phyloP scores from a whole-genome alignment of 2,113 vertebrate species.

The Anarrhichthys ocellatus region DNA sequence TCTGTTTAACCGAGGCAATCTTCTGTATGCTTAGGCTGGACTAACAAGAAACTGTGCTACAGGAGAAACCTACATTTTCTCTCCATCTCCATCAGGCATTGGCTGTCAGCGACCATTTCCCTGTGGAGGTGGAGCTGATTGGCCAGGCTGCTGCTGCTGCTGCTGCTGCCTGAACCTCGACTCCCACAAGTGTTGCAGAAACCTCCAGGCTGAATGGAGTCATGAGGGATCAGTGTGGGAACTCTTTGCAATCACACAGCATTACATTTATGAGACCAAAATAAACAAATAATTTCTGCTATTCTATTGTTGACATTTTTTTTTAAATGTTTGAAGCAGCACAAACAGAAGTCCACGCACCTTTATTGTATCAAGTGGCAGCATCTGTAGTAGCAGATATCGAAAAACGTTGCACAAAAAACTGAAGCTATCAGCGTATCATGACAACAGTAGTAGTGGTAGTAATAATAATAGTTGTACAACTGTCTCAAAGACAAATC shows the following conservation, averaged over 20 bases:
- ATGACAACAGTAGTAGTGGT: not conserved
- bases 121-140: slow-evolving; percentile 90
- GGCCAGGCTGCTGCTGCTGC: no score
- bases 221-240: not conserved
- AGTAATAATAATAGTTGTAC: no score
- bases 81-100: slow-evolving; percentile 80
- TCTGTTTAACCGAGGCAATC: not conserved
- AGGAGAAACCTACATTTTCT: not conserved
- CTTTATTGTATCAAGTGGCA: not conserved
- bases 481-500: not conserved
- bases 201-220: not conserved
- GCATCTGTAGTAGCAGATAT: not conserved
- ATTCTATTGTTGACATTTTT: not conserved
- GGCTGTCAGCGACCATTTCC: slow-evolving; percentile 93
- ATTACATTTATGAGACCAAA: not conserved
- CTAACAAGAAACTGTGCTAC: not conserved
- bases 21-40: not conserved
- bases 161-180: no score
- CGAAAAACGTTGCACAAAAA: not conserved
- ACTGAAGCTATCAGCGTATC: not conserved
- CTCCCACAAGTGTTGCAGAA: not conserved
- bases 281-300: slow-evolving; percentile 23
- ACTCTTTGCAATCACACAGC: not conserved
- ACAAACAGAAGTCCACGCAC: not conserved
- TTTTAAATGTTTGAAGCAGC: not conserved